Base-by-base conservation (phyloP, 2,797 vertebrate species). In the Dryobates pubescens region DNA sequence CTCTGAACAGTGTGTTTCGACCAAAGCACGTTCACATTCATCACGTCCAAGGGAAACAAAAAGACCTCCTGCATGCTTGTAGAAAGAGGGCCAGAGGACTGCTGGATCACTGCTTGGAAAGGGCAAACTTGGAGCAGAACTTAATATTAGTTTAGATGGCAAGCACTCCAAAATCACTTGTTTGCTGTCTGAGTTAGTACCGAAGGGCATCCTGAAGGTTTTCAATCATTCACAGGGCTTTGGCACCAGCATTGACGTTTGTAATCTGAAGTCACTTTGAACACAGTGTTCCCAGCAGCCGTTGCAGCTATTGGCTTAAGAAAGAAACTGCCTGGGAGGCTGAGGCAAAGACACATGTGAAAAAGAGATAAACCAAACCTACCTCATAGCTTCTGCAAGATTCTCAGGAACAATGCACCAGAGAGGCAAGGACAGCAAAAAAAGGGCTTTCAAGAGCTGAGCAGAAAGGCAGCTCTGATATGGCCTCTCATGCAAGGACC, bases 61-160 rank as follows among this genome's bases (percentile, higher is more conserved):
- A 56, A 47, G n/a, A 47, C 32, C 34, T 32, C 17, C 62, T 61
- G 54, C 22, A 68, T 79, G 29, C 9, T 86, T 81, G 57, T n/a
- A 79, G 56, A 38, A 76, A 72, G 63, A 83, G n/a, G 73, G 34
- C 49, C 59, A 83, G 59, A 87, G 67, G 54, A 76, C 73, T 91
- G 87, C 41, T 86, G 45, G 76, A 87, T 88, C 68, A 34, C 67
- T 83, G 70, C 70, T 89, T 30, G 67, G 82, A 89, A 94, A 93
- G 67, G 89, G 64, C 57, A 93, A 86, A 89, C 71, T 75, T 68
- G 27, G 74, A 96, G 82, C 56, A 58, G 63, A 78, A 41, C 30
- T 94, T 92, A 88, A 75, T 78, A 89, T 78, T 81, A 82, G n/a
- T 86, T 90, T 77, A 81, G 54, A 80, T 41, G 29, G 61, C 95